A percentile compares a stretch with the other conserved stretches of the same genome.
These are phyloP conservation scores for Girardia tigrina DNA, from an alignment of 2,888 invertebrate species.

Conservation along the genomic window DNA sequence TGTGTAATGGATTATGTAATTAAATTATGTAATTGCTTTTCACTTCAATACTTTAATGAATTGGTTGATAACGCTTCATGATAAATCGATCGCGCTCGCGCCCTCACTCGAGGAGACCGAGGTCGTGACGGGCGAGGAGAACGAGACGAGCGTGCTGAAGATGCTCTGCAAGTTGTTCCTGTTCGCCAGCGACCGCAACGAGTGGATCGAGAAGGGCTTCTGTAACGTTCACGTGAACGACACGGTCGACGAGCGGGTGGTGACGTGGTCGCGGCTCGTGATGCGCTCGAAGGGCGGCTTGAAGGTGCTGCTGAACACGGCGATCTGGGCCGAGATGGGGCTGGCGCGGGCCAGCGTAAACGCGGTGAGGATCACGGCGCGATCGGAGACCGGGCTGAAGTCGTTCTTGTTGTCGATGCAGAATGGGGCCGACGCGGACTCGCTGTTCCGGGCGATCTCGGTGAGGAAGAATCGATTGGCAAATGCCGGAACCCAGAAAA, in stretches of 20 bases:
- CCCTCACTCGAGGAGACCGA: too few relatives aligned
- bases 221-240: background rate
- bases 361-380: background rate
- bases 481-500: too few relatives aligned
- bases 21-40: too few relatives aligned
- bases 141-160: background rate
- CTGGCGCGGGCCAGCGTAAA: background rate
- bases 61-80: too few relatives aligned
- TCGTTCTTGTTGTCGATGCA: background rate
- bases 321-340: background rate
- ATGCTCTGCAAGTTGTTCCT: background rate
- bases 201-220: constrained; percentile 8
- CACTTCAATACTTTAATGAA: too few relatives aligned
- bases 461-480: background rate
- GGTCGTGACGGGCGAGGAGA: background rate
- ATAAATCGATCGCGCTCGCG: too few relatives aligned
- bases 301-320: background rate
- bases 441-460: background rate
- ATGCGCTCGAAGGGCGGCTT: background rate
- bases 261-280: background rate
- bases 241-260: background rate
- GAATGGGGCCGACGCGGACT: background rate
- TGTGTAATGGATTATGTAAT: too few relatives aligned
- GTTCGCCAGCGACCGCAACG: background rate
- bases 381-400: background rate